Evolutionary conservation across 1,140 invertebrate genomes (phyloP).

Genomic region (Plectrocnemia conspersa): DNA sequence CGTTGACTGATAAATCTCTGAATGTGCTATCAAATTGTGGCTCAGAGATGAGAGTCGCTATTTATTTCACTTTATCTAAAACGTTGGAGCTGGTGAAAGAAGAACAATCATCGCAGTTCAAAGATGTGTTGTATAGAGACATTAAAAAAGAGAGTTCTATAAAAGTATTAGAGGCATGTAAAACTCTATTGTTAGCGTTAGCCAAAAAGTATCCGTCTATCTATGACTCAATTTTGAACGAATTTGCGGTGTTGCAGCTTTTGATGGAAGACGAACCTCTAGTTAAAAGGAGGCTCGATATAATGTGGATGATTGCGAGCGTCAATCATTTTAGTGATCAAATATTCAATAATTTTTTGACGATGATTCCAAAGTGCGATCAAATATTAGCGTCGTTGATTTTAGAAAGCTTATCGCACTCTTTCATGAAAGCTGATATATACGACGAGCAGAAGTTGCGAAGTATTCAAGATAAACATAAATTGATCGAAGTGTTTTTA

Average conservation of each 20-base stretch:
- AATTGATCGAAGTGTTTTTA: constrained; percentile 18
- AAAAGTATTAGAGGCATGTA: constrained; percentile 37
- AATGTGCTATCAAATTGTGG: too few relatives aligned
- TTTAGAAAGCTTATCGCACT: constrained; percentile 13
- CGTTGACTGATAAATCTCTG: constrained; percentile 42
- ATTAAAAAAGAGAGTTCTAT: constrained; percentile 38
- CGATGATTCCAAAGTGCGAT: too few relatives aligned
- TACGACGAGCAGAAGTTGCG: constrained; percentile 20
- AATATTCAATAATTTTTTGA: constrained; percentile 19
- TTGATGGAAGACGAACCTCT: constrained; percentile 16
- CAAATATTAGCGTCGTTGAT: too few relatives aligned
- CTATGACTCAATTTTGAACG: too few relatives aligned
- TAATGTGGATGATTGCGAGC: constrained; percentile 25
- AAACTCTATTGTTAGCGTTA: constrained; percentile 41
- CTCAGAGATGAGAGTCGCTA: too few relatives aligned
- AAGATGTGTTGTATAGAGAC: constrained; percentile 40
- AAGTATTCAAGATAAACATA: constrained; percentile 24
- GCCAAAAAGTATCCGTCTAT: too few relatives aligned
- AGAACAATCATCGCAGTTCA: constrained; percentile 39
- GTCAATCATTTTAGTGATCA: constrained; percentile 19
- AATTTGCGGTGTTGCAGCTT: too few relatives aligned
- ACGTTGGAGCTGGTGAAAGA: constrained; percentile 43
- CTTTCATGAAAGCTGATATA: constrained; percentile 16
- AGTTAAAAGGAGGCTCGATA: constrained; percentile 24
- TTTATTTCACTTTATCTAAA: too few relatives aligned